Conservation (phyloP, 1,140 invertebrate genomes). For the Drosophila azteca region DNA sequence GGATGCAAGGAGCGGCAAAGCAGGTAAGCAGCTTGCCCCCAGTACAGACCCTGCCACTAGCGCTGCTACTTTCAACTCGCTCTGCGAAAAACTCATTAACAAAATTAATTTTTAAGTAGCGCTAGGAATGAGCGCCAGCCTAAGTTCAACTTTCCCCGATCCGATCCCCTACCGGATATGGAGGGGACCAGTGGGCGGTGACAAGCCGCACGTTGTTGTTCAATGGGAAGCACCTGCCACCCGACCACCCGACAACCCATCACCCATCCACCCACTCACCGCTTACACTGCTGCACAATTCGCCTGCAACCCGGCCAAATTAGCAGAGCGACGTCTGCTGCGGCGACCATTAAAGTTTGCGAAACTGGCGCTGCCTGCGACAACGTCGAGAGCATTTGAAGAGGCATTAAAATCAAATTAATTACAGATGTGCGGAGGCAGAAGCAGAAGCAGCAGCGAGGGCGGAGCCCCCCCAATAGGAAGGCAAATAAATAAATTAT, state of each 20-base stretch:
- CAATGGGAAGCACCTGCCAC: not conserved
- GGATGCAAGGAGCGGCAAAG: conserved; percentile 28
- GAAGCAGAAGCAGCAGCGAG: not conserved
- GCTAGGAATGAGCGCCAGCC: conserved; percentile 71
- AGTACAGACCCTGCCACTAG: not conserved
- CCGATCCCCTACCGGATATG: not conserved
- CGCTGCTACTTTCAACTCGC: conserved; percentile 35
- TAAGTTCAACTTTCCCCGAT: conserved; percentile 42
- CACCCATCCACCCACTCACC: conserved; percentile 1
- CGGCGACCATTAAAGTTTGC: conserved; percentile 70
- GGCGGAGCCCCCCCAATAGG: conserved; percentile 1
- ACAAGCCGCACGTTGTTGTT: conserved; percentile 45
- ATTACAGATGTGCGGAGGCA: conserved; percentile 70
- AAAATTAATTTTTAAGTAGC: conserved; percentile 82
- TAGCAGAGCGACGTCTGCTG: conserved; percentile 63
- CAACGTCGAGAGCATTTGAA: conserved; percentile 61
- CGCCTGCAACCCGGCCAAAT: conserved; percentile 71
- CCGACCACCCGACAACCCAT: not conserved
- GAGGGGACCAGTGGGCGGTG: conserved; percentile 40
- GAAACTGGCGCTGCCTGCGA: conserved; percentile 32
- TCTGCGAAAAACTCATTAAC: conserved; percentile 77
- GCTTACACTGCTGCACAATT: conserved; percentile 49
- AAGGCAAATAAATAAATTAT: conserved; percentile 76
- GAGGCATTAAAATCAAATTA: conserved; percentile 82
- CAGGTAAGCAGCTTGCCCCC: conserved; percentile 66